Conservation (phyloP, 2,797 vertebrate genomes). For the Heteromormyrus szaboi region DNA sequence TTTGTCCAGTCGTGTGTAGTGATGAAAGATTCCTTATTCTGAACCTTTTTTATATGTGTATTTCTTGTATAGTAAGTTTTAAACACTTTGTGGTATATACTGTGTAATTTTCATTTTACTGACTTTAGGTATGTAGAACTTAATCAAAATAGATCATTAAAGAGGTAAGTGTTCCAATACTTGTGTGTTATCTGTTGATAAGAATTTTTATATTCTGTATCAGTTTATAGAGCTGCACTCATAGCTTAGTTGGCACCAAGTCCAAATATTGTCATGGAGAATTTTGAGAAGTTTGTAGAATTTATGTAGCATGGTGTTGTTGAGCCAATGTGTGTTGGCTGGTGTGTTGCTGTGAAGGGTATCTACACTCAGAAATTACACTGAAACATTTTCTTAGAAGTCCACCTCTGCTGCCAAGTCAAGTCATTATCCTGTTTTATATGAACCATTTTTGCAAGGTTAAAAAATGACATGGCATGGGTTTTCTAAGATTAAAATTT, state of each 20-base stretch:
- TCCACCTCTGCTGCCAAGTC: background rate
- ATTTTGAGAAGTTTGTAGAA: background rate
- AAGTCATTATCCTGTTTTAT: background rate
- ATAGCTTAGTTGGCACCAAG: background rate
- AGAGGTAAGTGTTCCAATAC: background rate
- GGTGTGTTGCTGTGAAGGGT: background rate
- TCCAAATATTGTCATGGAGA: background rate
- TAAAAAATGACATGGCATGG: background rate
- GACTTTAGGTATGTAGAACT: background rate
- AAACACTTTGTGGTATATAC: background rate
- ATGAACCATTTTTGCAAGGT: background rate
- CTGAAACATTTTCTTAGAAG: background rate
- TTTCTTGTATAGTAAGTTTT: background rate
- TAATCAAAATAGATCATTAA: background rate
- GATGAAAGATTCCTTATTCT: background rate
- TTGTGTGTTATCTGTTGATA: background rate
- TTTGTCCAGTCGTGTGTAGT: background rate
- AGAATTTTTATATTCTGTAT: background rate
- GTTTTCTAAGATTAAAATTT: background rate
- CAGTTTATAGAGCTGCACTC: background rate
- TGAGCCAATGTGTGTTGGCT: background rate
- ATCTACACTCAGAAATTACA: background rate
- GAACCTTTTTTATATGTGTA: background rate
- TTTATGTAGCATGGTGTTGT: background rate
- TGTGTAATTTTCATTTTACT: background rate